phyloP scores from a whole-genome alignment of 2,888 invertebrate genomes.

The Muschampia plurimacula region DNA sequence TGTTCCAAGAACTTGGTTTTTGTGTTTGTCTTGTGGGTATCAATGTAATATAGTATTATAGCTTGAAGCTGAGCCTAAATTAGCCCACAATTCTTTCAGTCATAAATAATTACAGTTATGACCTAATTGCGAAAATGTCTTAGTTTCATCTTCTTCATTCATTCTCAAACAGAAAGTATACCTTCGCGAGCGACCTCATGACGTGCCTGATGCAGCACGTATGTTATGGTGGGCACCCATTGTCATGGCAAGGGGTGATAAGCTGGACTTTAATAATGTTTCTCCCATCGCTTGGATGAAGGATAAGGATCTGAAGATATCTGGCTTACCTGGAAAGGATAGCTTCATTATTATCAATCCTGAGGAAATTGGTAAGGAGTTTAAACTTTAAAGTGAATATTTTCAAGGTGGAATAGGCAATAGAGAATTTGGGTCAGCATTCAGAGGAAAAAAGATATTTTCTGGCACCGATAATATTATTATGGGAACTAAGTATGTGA shows the following conservation, averaged over 20 bases:
- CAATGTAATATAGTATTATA: too few species aligned
- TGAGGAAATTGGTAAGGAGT: constrained; percentile 90
- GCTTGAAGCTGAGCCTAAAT: too few species aligned
- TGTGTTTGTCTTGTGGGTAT: too few species aligned
- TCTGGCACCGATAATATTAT: not conserved
- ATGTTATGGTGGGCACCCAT: constrained; percentile 92
- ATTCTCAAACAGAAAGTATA: constrained; percentile 86
- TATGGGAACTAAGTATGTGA: not conserved
- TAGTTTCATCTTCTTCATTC: not conserved
- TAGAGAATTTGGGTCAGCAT: not conserved
- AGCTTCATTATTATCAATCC: constrained; percentile 92
- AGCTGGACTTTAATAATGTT: constrained; percentile 85
- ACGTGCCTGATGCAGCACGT: constrained; percentile 89
- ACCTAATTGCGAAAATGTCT: not conserved
- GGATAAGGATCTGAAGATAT: constrained; percentile 82
- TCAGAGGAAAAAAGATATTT: not conserved
- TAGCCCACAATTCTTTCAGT: too few species aligned
- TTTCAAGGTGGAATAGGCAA: not conserved
- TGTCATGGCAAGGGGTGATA: constrained; percentile 85
- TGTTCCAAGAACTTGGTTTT: too few species aligned
- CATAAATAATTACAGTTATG: too few species aligned
- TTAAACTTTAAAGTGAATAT: not conserved
- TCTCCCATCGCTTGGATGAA: constrained; percentile 88
- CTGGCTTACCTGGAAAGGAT: constrained; percentile 83
- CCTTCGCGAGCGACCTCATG: constrained; percentile 90